Evolutionary conservation across 1,140 invertebrate genomes (phyloP).

Genomic region (Procambarus clarkii): DNA sequence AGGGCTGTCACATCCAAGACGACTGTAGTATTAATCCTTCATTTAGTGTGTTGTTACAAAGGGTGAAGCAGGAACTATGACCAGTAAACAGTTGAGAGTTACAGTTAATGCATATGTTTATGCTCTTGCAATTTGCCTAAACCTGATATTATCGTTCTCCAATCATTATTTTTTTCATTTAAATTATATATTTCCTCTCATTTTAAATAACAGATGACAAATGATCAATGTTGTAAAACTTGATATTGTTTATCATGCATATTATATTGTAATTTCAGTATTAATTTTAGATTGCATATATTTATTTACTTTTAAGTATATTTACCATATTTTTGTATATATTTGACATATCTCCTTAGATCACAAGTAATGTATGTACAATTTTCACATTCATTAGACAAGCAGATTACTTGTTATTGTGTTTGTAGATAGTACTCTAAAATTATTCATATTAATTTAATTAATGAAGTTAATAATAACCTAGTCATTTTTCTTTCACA

Average conservation of each 20-base stretch:
- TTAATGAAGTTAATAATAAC: constrained; percentile 47
- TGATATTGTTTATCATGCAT: neutral
- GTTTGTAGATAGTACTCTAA: constrained; percentile 41
- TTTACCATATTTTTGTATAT: constrained; percentile 36
- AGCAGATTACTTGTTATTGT: constrained; percentile 30
- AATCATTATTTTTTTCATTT: constrained; percentile 32
- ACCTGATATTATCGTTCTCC: constrained; percentile 22
- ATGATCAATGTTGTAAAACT: neutral
- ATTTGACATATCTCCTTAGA: constrained; percentile 31
- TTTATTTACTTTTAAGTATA: constrained; percentile 39
- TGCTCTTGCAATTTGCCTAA: constrained; percentile 22
- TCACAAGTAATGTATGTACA: constrained; percentile 36
- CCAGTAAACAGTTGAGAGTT: constrained; percentile 46
- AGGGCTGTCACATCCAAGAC: neutral
- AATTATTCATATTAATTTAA: constrained; percentile 34
- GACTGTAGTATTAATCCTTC: constrained; percentile 18
- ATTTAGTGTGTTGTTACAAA: constrained; percentile 36
- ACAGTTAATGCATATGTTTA: constrained; percentile 38
- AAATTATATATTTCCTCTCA: neutral
- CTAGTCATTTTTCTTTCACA: constrained; percentile 45
- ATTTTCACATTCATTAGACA: constrained; percentile 20
- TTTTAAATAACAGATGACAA: constrained; percentile 3
- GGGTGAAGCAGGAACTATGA: constrained; percentile 29
- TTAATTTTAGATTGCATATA: constrained; percentile 37
- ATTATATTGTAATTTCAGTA: constrained; percentile 32